Evolutionary conservation across 2,888 invertebrate genomes (phyloP).

Genomic region (Caenorhabditis angaria): DNA sequence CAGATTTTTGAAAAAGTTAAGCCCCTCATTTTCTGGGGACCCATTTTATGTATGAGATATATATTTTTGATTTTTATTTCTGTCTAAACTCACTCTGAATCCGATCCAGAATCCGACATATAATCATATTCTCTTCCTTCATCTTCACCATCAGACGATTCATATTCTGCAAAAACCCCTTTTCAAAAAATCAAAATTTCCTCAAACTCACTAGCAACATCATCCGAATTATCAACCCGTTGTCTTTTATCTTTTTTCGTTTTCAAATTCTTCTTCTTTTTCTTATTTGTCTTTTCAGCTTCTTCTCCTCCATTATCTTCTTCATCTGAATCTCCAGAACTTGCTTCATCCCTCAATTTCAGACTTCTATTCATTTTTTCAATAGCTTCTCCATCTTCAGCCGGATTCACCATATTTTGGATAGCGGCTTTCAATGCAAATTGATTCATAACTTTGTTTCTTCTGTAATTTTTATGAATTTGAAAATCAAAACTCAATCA

Average conservation of each 20-base stretch:
- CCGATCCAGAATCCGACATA: slow-evolving; percentile 70
- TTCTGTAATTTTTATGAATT: slow-evolving; percentile 75
- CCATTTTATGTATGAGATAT: too few species aligned
- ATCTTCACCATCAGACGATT: slow-evolving; percentile 70
- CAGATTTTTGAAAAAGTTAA: too few species aligned
- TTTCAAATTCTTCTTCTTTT: slow-evolving; percentile 51
- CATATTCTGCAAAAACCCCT: slow-evolving; percentile 54
- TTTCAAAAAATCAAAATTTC: neutral
- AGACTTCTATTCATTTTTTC: slow-evolving; percentile 41
- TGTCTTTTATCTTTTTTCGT: slow-evolving; percentile 49
- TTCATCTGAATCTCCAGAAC: slow-evolving; percentile 45
- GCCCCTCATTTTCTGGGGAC: too few species aligned
- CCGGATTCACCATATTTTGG: slow-evolving; percentile 73
- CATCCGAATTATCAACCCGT: slow-evolving; percentile 67
- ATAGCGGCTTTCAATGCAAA: slow-evolving; percentile 79
- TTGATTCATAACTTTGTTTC: slow-evolving; percentile 93
- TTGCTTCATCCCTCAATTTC: slow-evolving; percentile 69
- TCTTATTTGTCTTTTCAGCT: slow-evolving; percentile 39
- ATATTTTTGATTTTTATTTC: too few species aligned
- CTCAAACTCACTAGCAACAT: slow-evolving; percentile 62
- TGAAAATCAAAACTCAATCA: too few species aligned
- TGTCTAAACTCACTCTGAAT: slow-evolving; percentile 69
- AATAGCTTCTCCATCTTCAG: slow-evolving; percentile 72
- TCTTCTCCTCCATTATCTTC: slow-evolving; percentile 39
- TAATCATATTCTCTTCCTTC: slow-evolving; percentile 71